These are phyloP conservation scores for Keiferia lycopersicella DNA, from an alignment of 2,888 invertebrate genomes.

Conservation along the genomic window DNA sequence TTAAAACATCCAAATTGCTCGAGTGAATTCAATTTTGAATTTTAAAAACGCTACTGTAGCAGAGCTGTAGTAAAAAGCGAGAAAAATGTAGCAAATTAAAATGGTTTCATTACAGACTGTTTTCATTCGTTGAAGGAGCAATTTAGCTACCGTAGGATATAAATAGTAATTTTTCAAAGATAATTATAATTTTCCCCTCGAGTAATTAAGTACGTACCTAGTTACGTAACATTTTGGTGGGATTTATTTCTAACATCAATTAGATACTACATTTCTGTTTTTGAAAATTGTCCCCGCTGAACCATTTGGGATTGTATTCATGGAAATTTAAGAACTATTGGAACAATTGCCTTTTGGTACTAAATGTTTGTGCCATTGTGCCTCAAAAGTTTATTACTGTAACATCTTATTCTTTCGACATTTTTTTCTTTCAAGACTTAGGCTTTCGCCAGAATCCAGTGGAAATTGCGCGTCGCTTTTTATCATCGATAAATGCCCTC, in stretches of 20 bases:
- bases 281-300: neutral
- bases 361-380: too few relatives aligned
- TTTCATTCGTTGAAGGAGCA: conserved; percentile 7
- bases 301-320: too few relatives aligned
- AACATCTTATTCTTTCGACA: too few relatives aligned
- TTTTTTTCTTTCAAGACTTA: conserved; percentile 25
- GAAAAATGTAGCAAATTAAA: conserved; percentile 10
- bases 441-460: conserved; percentile 24
- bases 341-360: too few relatives aligned
- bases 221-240: neutral
- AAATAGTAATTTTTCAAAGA: conserved; percentile 14
- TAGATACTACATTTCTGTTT: neutral
- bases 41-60: neutral
- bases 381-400: too few relatives aligned
- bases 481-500: conserved; percentile 43
- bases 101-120: conserved; percentile 15
- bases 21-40: conserved; percentile 7
- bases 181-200: neutral
- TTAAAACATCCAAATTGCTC: conserved; percentile 15
- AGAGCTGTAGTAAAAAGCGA: neutral
- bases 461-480: conserved; percentile 41
- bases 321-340: too few relatives aligned
- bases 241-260: neutral
- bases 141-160: conserved; percentile 4
- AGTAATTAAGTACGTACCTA: neutral